Base-by-base conservation (phyloP, 1,140 invertebrate species). In the Pemphigus obesinymphae region DNA sequence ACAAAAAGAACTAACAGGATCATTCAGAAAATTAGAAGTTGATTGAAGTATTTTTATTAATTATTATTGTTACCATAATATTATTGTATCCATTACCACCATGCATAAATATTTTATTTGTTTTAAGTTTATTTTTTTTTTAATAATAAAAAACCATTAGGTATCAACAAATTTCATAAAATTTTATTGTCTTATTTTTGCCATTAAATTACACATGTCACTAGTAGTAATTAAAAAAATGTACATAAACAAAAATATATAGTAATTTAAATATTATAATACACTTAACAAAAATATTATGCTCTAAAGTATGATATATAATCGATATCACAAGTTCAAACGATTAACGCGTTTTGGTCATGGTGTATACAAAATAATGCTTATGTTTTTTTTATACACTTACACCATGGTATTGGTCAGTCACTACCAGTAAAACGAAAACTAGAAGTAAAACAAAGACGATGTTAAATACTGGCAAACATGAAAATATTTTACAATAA, bases 11-110 rank as follows among this genome's bases (percentile, higher is more conserved):
- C 66, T 86, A 17, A 83, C 85, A 23, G 85, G 85, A 31, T 85
- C 85, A 6, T 86, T 86, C 50, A 83, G 86, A 45, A 85, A 86
- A 82, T 82, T 86, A 13, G 83, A 86, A 76, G 86, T 86, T 8
- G 86, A 86, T 82, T 86, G 34, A 50, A 37, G 11, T 31, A 50
- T 31, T 50, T 72, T 11, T 31, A 43, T 31, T 63, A 29, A 43
- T 63, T 80, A 58, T 37, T 78, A 78, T 58, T 75, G 50, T 75
- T 75, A 75, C 31, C 34, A 55, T 78, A 55, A 78, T 61, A 61
- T 80, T 80, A 61, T 78, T 40, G 53, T 78, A 26, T 48, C n/a
- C 50, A 58, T 55, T 75, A 75, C 72, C 48, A 53, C 29, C 43
- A 48, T 73, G 29, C 40, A 20, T n/a, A 3, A 48, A 73, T 2